A percentile compares a stretch with the other conserved stretches of the same genome.
Evolutionary conservation across 2,888 invertebrate species (phyloP).

Genomic region (Amiota mariae): DNA sequence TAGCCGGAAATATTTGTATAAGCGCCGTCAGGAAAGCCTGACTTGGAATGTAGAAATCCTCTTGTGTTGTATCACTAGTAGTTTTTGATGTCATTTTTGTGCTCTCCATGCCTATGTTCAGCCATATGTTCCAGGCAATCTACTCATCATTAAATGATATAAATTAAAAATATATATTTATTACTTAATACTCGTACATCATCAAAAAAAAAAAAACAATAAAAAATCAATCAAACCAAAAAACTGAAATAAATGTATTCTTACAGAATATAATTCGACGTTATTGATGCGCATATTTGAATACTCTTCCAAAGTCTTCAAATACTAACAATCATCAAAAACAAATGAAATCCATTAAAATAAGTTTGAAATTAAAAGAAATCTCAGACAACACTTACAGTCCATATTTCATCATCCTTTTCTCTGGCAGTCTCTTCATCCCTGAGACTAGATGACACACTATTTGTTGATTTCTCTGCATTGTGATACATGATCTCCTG

Average conservation of each 20-base stretch:
- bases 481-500: slow-evolving; percentile 92
- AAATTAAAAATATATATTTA: background rate
- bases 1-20: slow-evolving; percentile 95
- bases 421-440: slow-evolving; percentile 57
- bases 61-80: slow-evolving; percentile 68
- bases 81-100: slow-evolving; percentile 76
- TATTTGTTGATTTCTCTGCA: slow-evolving; percentile 59
- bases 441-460: slow-evolving; percentile 68
- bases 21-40: slow-evolving; percentile 95
- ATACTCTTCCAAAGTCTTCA: slow-evolving; percentile 35
- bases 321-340: slow-evolving; percentile 26
- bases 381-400: slow-evolving; percentile 71
- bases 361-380: slow-evolving; percentile 4
- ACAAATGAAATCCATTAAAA: background rate
- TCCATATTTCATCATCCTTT: slow-evolving; percentile 81
- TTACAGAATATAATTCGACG: slow-evolving; percentile 18
- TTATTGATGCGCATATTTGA: slow-evolving; percentile 26
- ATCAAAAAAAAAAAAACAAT: too few relatives aligned
- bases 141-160: slow-evolving; percentile 41
- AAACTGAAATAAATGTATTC: slow-evolving; percentile 3
- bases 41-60: slow-evolving; percentile 88
- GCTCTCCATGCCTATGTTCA: slow-evolving; percentile 87
- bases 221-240: background rate
- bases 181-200: background rate
- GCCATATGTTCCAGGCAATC: slow-evolving; percentile 89